Percentiles rank a stretch among this genome's conserved stretches.
Conservation (phyloP, 2,113 vertebrate species). For the Melanerpes aurifrons region DNA sequence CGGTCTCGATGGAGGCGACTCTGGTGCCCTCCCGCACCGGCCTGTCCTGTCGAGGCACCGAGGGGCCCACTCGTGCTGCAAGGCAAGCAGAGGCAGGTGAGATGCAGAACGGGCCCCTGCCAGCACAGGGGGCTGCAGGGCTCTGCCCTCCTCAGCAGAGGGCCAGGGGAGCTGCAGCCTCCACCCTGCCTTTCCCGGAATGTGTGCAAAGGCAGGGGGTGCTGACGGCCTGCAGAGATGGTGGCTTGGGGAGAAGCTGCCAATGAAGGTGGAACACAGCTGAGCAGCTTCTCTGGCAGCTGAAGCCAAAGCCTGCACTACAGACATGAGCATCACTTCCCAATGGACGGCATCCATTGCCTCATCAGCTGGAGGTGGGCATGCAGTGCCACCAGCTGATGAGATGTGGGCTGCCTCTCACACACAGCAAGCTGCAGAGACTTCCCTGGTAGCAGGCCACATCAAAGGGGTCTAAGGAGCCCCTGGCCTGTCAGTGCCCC, state of each 20-base stretch:
- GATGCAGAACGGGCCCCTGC: accelerated
- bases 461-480: background rate
- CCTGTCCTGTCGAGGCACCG: conserved; percentile 93
- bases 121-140: accelerated
- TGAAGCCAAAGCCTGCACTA: background rate
- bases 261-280: background rate
- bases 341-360: background rate
- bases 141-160: background rate
- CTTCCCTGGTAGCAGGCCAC: background rate
- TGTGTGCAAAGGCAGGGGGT: accelerated
- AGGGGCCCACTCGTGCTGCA: conserved; percentile 93
- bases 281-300: background rate
- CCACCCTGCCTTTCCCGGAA: background rate
- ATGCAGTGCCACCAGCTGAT: background rate
- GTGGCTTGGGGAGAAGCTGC: background rate
- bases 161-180: background rate
- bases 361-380: background rate
- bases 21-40: conserved; percentile 95
- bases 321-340: background rate
- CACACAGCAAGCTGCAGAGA: background rate
- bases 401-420: background rate
- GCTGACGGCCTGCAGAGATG: background rate
- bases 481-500: background rate
- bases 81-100: conserved; percentile 49
- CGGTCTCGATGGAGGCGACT: conserved; percentile 97